Evolutionary conservation across 2,888 invertebrate species (phyloP), one percentile per base, ranked within the genome.

Genomic region (Lithophane socia): DNA sequence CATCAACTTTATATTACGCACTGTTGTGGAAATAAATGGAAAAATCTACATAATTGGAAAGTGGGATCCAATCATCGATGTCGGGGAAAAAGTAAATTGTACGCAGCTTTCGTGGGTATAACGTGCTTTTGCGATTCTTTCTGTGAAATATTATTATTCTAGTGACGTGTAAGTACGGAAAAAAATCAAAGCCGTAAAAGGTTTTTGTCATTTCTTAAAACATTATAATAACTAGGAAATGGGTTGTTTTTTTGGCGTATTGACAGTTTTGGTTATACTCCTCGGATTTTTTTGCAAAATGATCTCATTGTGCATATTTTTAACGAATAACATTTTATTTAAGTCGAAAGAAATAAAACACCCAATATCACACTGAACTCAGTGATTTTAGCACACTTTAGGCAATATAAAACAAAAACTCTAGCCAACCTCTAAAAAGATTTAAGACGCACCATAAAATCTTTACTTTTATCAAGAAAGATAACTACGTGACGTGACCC

Each of bases 31-130:
- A 79, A 76, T 84, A 84, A 81, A 81, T 84, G 81, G 84, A 52
- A 84, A 84, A 84, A 84, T 84, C 79, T 84, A 82, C 84, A 84
- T 84, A 84, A 82, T 84, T 84, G 84, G 82, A 79, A 84, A 75
- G 64, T 79, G 69, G 75, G 75, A 79, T 79, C 84, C 84, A 84
- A 84, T 84, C 84, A 84, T 82, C 24, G 75, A 65, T 71, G 73
- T 44, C 60, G 44, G 47, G 29, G 21, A 63, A 79, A 73, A 80
- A 64, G 67, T 75, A 83, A 77, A 83, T 83, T 83, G 74, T 80
- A 77, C 68, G 66, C 77, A 77, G 83, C 71, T 73, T 78, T 70
- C 24, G 77, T 42, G 24, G 61, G 4, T 42, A 52, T 49, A 12
- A 16, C n/a, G 42, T n/a, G 60, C 42, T 69, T 56, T 56, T 60